Conservation (phyloP, 2,113 vertebrate species). For the Mirounga angustirostris region DNA sequence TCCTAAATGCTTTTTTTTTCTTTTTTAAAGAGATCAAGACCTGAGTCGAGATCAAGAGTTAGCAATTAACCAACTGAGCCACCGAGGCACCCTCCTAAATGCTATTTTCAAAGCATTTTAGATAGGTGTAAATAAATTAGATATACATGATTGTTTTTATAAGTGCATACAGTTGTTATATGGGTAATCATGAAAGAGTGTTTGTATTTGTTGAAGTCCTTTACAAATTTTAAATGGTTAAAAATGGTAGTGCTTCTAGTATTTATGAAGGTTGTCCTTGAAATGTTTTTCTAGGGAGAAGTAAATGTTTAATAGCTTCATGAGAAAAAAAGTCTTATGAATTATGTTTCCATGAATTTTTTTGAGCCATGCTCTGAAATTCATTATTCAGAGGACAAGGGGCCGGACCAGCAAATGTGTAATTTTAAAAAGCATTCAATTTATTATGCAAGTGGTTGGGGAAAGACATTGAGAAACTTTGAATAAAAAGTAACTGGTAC, state of each 20-base stretch:
- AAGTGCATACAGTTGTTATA: neutral
- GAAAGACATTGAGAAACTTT: neutral
- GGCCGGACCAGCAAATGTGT: neutral
- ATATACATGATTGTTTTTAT: neutral
- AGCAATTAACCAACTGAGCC: neutral
- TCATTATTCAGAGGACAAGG: neutral
- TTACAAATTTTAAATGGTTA: neutral
- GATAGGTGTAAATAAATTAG: neutral
- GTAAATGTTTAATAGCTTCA: conserved; percentile 34
- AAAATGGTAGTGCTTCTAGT: neutral
- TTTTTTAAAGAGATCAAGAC: neutral
- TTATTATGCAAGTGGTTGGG: neutral
- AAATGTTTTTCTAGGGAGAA: neutral
- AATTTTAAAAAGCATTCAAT: neutral
- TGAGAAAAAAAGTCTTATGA: neutral
- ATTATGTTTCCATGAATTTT: neutral
- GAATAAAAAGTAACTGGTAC: neutral
- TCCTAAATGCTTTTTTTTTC: neutral
- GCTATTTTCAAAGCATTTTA: neutral
- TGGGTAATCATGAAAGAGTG: neutral
- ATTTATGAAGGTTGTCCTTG: neutral
- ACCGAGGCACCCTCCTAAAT: neutral
- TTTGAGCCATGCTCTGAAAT: neutral
- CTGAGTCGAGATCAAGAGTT: neutral
- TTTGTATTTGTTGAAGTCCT: neutral